Base-by-base conservation (phyloP, 2,113 vertebrate species). In the Sigmodon hispidus region DNA sequence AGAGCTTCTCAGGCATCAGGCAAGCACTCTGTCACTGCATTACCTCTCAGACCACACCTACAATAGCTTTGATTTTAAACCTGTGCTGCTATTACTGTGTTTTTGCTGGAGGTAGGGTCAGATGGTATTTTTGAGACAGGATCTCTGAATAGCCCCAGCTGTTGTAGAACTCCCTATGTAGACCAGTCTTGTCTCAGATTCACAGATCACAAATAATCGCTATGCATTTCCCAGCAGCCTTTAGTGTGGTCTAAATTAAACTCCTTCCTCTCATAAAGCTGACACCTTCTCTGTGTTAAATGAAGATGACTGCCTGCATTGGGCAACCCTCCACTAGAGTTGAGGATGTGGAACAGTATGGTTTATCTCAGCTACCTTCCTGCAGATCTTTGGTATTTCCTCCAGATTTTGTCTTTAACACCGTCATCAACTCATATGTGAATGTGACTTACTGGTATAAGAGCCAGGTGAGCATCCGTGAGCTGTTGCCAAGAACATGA, bases 211-310 rank as follows among this genome's bases (percentile, higher is more conserved):
- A 59, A 22, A 85, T 59, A 31, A 31, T 84, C 80, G 22, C 11
- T 81, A 43, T 84, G 34, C 4, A 73, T 95, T 96, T 96, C 24
- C 76, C 52, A 43, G 57, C 52, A 70, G 57, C 36, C 43, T 93
- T 55, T 16, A 45, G 3, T 86, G 67, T 94, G 63, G 72, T 86
- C 57, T 92, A 89, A 83, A 84, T 94, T 90, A 70, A 90, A 85
- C 22, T 75, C 29, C 26, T 29, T 85, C 43, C 21, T 93, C 50
- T 48, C 34, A 50, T 93, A 77, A 91, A 95, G 93, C 21, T 0
- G 61, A 40, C 6, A 70, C 8, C 34, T 95, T 21, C 61, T 77
- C 69, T n/a, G 21, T 91, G 55, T 85, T 92, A 83, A 89, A 95
- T 70, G 73, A 83, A 57, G 65, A 55, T 59, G 61, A 34, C n/a